Evolutionary conservation across 2,113 vertebrate species (phyloP), one percentile per base, ranked within the genome.

Genomic region (Coracopsis vasa): DNA sequence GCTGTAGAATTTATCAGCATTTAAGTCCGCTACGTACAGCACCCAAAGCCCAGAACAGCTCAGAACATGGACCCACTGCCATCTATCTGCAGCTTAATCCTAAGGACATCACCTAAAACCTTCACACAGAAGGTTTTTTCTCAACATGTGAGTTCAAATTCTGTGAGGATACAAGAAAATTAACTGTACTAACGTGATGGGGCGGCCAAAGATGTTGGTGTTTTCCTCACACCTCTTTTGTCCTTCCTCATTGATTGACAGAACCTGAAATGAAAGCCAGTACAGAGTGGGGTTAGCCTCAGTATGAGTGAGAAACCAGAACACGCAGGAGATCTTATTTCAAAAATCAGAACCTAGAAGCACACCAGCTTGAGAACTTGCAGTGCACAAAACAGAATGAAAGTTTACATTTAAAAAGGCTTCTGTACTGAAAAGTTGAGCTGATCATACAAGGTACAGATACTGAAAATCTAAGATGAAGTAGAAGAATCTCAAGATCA

Each of bases 211-310:
- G 82, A 96, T 65, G 42, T 96, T 98, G 28, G 98, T 99, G 72
- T 98, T 98, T 50, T 98, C 98, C 88, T 98, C 98, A 61, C 98
- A 99, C 24, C 98, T 97, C 96, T 97, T 98, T 87, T 99, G 98
- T 16, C 98, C 98, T 71, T 99, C 98, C 80, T 99, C 98, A 0
- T 98, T 98, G 80, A 99, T 98, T 2, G 98, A 98, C 53, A 99
- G 96, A 44, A 99, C 98, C 98, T 99, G 91, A 61, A 96, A 95
- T 35, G 67, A 95, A 90, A 88, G 35, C 42, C 6, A 16, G 35
- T 2, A 53, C 33, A 80, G 70, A 48, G 4, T 8, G 56, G 13
- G 5, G 67, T 56, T 21, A 28, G 21, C 16, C 39, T 0, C 10
- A 78, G 25, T 3, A n/a, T 13, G 65, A 50, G 60, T 4, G 13